phyloP scores from a whole-genome alignment of 2,113 vertebrate species.

The Pachypanchax playfairii region DNA sequence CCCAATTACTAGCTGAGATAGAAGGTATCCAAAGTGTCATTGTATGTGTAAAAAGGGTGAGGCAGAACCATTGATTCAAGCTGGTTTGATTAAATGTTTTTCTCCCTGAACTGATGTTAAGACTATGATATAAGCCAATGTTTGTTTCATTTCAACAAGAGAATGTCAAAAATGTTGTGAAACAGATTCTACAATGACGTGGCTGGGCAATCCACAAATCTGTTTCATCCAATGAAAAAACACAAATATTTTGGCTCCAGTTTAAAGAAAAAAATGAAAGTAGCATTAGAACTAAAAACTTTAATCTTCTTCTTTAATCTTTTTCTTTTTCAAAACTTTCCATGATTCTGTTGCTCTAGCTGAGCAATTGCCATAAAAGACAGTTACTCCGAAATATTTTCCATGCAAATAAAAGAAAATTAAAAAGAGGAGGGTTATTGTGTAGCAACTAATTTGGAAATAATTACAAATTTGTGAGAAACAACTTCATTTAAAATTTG shows the following conservation, averaged over 20 bases:
- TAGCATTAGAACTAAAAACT: constrained; percentile 2
- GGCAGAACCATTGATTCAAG: constrained; percentile 52
- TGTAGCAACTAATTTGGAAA: too few relatives aligned
- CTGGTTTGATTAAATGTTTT: constrained; percentile 49
- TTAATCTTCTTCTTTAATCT: too few relatives aligned
- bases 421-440: too few relatives aligned
- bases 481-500: too few relatives aligned
- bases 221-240: constrained; percentile 18
- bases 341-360: too few relatives aligned
- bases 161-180: constrained; percentile 19
- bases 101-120: constrained; percentile 13
- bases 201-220: constrained; percentile 18
- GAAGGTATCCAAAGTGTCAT: constrained; percentile 58
- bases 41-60: constrained; percentile 56
- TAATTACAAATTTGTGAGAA: too few relatives aligned
- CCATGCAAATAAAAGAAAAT: too few relatives aligned
- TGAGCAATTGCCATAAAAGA: too few relatives aligned
- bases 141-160: constrained; percentile 1
- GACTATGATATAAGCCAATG: constrained; percentile 8
- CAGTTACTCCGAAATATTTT: too few relatives aligned
- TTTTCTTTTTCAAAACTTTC: too few relatives aligned
- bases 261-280: constrained; percentile 14
- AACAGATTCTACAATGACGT: constrained; percentile 13
- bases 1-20: constrained; percentile 61
- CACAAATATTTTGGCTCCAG: constrained; percentile 21